Percentiles rank a stretch among this genome's conserved stretches.
phyloP scores from a whole-genome alignment of 1,140 invertebrate genomes.

The Wasmannia auropunctata region DNA sequence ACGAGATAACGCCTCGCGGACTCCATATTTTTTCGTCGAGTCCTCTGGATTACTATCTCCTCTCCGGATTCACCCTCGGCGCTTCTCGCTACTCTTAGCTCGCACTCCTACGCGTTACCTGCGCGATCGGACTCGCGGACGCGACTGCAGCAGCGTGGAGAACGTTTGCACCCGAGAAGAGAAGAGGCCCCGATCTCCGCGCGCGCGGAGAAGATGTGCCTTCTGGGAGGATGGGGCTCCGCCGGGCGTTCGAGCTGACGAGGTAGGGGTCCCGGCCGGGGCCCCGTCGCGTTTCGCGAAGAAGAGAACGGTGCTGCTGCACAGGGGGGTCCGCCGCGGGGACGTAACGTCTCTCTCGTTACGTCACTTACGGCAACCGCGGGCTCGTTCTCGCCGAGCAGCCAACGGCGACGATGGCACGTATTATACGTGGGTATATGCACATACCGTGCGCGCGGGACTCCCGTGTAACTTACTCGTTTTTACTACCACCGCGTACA shows the following conservation, averaged over 20 bases:
- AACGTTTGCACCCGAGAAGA: slow-evolving; percentile 60
- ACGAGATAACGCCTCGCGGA: slow-evolving; percentile 14
- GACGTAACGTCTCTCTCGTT: slow-evolving; percentile 65
- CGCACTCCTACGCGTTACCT: slow-evolving; percentile 66
- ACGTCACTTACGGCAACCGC: slow-evolving; percentile 61
- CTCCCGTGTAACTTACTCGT: slow-evolving; percentile 42
- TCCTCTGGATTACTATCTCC: background rate
- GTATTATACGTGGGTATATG: slow-evolving; percentile 19
- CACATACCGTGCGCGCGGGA: slow-evolving; percentile 2
- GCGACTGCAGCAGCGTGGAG: slow-evolving; percentile 62
- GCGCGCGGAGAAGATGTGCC: slow-evolving; percentile 44
- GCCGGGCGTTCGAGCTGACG: background rate
- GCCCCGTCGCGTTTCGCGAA: slow-evolving; percentile 1
- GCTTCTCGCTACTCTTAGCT: slow-evolving; percentile 14
- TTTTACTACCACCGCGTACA: background rate
- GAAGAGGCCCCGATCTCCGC: slow-evolving; percentile 7
- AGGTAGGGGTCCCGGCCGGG: slow-evolving; percentile 21
- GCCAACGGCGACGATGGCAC: slow-evolving; percentile 27
- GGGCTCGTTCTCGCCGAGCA: slow-evolving; percentile 44
- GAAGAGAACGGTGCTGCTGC: slow-evolving; percentile 51
- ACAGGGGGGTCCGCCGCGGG: background rate
- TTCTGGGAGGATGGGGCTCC: slow-evolving; percentile 62
- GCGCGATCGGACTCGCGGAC: slow-evolving; percentile 62
- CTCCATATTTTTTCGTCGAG: slow-evolving; percentile 46
- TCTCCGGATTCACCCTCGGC: slow-evolving; percentile 3